Evolutionary conservation across 23 tunicate genomes (phyloP).

Genomic region (Trididemnum clinides): DNA sequence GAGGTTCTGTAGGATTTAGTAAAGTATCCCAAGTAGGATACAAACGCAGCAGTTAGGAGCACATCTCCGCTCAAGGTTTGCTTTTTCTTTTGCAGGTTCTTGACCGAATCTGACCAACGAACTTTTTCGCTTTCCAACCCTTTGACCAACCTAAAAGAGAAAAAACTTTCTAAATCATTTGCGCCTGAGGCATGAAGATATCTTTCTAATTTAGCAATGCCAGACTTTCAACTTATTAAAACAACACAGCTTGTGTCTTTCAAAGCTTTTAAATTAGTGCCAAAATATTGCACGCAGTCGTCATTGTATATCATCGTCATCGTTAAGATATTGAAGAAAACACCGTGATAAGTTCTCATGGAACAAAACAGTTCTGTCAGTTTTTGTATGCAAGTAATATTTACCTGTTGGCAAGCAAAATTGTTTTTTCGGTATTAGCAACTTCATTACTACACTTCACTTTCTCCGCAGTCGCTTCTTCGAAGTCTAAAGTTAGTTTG

Average conservation of each 20-base stretch:
- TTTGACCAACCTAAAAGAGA: constrained; percentile 60
- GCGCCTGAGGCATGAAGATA: too few species aligned
- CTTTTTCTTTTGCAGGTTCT: constrained; percentile 56
- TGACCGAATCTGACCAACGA: constrained; percentile 84
- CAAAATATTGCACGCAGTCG: too few species aligned
- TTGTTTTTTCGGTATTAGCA: constrained; percentile 80
- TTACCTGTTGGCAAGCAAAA: constrained; percentile 79
- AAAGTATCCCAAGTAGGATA: constrained; percentile 87
- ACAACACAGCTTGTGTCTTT: too few species aligned
- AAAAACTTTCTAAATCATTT: too few species aligned
- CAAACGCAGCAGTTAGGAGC: constrained; percentile 83
- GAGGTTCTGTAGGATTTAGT: constrained; percentile 74
- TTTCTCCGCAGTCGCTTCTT: constrained; percentile 89
- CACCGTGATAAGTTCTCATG: too few species aligned
- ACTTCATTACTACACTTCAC: constrained; percentile 85
- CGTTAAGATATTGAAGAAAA: too few species aligned
- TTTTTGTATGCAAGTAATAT: background rate
- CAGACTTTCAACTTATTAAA: too few species aligned
- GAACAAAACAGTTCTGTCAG: too few species aligned
- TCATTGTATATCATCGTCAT: too few species aligned
- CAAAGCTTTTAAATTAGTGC: too few species aligned
- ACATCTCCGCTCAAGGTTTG: constrained; percentile 88
- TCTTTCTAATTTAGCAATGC: too few species aligned
- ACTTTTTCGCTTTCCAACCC: constrained; percentile 84
- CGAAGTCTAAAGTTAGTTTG: constrained; percentile 66